phyloP scores from a whole-genome alignment of 2,113 vertebrate species.

The Equus quagga region DNA sequence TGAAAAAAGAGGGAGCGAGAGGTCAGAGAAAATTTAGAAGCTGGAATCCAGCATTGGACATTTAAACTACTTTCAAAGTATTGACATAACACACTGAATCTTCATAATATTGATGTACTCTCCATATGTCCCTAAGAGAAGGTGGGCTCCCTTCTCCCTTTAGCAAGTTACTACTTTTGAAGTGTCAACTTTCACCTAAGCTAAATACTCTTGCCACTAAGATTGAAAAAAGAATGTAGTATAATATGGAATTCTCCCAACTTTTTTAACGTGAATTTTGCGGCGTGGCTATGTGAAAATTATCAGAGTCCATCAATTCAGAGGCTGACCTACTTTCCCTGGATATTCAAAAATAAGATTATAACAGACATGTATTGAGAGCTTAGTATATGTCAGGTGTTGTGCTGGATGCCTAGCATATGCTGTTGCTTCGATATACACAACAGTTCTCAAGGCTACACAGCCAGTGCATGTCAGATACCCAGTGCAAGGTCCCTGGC shows the following conservation, averaged over 20 bases:
- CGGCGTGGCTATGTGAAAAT: neutral
- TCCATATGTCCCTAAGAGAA: neutral
- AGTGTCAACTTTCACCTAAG: neutral
- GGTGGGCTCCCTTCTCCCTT: neutral
- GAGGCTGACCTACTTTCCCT: neutral
- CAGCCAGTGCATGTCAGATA: fast-evolving
- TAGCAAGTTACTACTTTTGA: neutral
- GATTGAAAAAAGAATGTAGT: neutral
- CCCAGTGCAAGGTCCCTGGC: neutral
- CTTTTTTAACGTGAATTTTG: neutral
- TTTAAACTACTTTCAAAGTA: neutral
- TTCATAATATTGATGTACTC: neutral
- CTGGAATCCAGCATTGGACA: neutral
- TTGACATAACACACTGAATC: neutral
- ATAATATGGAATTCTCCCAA: neutral
- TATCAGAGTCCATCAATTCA: neutral
- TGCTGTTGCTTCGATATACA: neutral
- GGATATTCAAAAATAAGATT: neutral
- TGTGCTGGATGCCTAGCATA: neutral
- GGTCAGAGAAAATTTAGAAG: neutral
- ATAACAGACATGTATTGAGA: too few species aligned
- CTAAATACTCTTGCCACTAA: neutral
- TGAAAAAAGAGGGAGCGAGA: neutral
- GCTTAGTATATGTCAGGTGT: neutral
- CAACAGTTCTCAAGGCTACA: neutral